Conservation (phyloP, 2,797 vertebrate genomes). For the Syndactyla subalaris region DNA sequence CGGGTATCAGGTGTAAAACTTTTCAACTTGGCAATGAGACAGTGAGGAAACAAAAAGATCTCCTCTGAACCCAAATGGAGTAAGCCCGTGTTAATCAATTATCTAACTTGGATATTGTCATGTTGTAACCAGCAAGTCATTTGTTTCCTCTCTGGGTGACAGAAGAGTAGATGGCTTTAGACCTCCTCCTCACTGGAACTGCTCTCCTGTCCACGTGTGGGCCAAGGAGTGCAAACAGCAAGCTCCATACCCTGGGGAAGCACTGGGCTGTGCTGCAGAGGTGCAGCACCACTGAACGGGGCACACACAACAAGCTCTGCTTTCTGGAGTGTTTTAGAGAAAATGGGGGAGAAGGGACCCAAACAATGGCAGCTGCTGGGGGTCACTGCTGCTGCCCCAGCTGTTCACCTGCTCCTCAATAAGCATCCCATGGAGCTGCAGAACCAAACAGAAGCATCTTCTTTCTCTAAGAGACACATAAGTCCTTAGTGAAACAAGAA, state of each 20-base stretch:
- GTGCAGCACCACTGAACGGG: not conserved
- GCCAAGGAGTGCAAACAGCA: not conserved
- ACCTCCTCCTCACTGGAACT: not conserved
- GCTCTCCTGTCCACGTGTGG: rapidly evolving
- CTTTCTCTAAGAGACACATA: not conserved
- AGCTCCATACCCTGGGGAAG: not conserved
- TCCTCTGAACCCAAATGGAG: not conserved
- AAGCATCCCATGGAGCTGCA: rapidly evolving
- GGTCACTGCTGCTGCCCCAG: not conserved
- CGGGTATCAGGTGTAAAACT: not conserved
- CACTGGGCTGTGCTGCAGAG: not conserved
- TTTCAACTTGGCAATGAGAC: not conserved
- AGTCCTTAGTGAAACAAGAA: not conserved
- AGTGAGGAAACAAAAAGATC: not conserved
- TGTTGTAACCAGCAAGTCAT: not conserved
- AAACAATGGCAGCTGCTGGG: not conserved
- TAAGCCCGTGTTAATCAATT: not conserved
- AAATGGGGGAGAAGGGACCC: rapidly evolving
- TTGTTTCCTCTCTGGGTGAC: not conserved
- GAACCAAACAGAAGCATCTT: not conserved
- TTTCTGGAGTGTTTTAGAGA: not conserved
- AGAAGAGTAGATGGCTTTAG: not conserved
- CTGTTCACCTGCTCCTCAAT: not conserved
- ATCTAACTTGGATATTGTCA: not conserved
- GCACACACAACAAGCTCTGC: not conserved